A percentile compares a stretch with the other conserved stretches of the same genome.
phyloP scores from a whole-genome alignment of 2,888 invertebrate species.

The Tenthredo notha region DNA sequence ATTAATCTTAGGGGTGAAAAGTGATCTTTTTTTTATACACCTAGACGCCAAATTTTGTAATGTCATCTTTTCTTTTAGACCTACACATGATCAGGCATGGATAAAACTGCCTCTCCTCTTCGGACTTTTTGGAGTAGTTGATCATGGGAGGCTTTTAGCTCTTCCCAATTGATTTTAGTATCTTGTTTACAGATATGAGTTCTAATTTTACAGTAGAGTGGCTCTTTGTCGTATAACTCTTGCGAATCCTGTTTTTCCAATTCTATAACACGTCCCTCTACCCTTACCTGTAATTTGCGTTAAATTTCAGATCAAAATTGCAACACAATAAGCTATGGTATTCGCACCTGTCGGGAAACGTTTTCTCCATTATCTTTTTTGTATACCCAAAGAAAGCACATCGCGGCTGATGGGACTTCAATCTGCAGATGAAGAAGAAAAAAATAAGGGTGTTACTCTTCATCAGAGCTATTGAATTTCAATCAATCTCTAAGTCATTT shows the following conservation, averaged over 20 bases:
- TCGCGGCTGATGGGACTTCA: conserved; percentile 77
- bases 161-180: conserved; percentile 77
- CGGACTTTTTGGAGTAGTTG: conserved; percentile 72
- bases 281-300: conserved; percentile 74
- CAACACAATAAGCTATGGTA: background rate
- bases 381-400: conserved; percentile 78
- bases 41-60: background rate
- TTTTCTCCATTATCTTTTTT: conserved; percentile 66
- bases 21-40: background rate
- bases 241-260: conserved; percentile 70
- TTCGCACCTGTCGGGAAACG: conserved; percentile 70
- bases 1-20: background rate
- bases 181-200: conserved; percentile 78
- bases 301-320: background rate
- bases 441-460: background rate
- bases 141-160: conserved; percentile 78
- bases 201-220: conserved; percentile 78
- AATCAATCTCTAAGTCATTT: conserved; percentile 61
- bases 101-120: conserved; percentile 70
- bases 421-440: conserved; percentile 74
- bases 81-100: conserved; percentile 79
- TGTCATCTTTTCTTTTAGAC: conserved; percentile 60
- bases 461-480: background rate
- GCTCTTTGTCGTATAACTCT: conserved; percentile 78
- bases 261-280: conserved; percentile 76